A percentile compares a stretch with the other conserved stretches of the same genome.
These are phyloP conservation scores for Hedychridium roseum DNA, from an alignment of 2,888 invertebrate genomes.

Conservation along the genomic window DNA sequence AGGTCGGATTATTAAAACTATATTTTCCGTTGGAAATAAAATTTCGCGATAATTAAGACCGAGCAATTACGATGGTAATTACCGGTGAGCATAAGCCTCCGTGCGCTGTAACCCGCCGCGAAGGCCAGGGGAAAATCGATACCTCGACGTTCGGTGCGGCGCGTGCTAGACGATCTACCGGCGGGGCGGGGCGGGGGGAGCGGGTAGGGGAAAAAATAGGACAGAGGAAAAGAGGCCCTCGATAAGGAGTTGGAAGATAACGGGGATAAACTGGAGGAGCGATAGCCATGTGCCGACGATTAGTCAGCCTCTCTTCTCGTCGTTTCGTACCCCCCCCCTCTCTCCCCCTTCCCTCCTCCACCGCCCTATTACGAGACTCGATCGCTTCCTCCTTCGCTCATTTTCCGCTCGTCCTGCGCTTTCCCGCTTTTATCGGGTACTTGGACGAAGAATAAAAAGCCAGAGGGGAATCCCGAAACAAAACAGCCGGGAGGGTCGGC, in stretches of 20 bases:
- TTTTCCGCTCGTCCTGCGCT: neutral
- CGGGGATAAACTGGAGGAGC: too few species aligned
- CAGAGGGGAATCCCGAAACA: conserved; percentile 41
- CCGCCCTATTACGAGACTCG: too few species aligned
- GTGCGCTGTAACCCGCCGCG: conserved; percentile 19
- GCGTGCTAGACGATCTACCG: conserved; percentile 3
- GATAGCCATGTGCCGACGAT: too few species aligned
- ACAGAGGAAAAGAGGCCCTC: too few species aligned
- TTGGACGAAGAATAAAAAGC: conserved; percentile 20
- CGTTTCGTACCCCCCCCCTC: too few species aligned
- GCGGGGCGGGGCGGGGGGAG: conserved; percentile 19
- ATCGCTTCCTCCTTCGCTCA: neutral
- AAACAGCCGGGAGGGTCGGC: conserved; percentile 33
- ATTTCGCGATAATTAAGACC: conserved; percentile 52
- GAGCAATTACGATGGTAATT: conserved; percentile 50
- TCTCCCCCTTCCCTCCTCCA: too few species aligned
- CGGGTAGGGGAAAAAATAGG: conserved; percentile 10
- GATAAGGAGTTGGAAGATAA: too few species aligned
- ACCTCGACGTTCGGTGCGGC: conserved; percentile 1
- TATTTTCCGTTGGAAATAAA: conserved; percentile 45
- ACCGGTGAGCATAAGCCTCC: conserved; percentile 26
- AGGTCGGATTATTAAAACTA: conserved; percentile 44
- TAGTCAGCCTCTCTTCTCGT: too few species aligned
- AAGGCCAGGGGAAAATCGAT: conserved; percentile 36
- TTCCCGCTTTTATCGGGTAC: too few species aligned